Conservation (phyloP, 1,140 invertebrate genomes). For the Odontomachus brunneus region DNA sequence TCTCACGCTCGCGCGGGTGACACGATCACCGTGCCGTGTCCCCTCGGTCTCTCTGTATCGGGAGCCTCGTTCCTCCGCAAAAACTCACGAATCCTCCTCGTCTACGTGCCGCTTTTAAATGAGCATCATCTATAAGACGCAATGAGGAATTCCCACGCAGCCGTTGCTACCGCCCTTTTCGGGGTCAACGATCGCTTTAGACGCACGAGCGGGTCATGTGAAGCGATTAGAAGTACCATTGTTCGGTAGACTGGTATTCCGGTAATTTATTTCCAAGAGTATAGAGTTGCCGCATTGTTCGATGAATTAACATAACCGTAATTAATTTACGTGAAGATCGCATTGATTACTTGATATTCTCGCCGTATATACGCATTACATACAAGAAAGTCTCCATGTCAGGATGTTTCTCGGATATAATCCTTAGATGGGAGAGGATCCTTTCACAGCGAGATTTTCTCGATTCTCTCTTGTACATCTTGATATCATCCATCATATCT, state of each 20-base stretch:
- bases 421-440: too few relatives aligned
- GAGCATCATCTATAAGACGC: constrained; percentile 50
- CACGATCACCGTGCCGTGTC: not conserved
- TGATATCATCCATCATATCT: too few relatives aligned
- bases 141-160: constrained; percentile 77
- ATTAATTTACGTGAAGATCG: constrained; percentile 8
- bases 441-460: too few relatives aligned
- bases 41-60: not conserved
- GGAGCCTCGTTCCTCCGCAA: constrained; percentile 13
- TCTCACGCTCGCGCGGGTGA: not conserved
- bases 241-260: constrained; percentile 4
- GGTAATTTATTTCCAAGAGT: constrained; percentile 25
- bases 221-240: constrained; percentile 50
- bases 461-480: too few relatives aligned
- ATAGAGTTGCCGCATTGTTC: constrained; percentile 15
- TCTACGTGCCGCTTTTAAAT: constrained; percentile 54
- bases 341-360: not conserved
- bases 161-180: constrained; percentile 75
- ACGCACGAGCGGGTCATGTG: constrained; percentile 52
- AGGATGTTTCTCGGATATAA: too few relatives aligned
- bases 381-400: not conserved
- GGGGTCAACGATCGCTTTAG: constrained; percentile 76
- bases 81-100: constrained; percentile 52
- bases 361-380: not conserved
- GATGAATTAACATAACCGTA: constrained; percentile 20